Conservation (phyloP, 2,113 vertebrate genomes). For the Stigmatopora nigra region DNA sequence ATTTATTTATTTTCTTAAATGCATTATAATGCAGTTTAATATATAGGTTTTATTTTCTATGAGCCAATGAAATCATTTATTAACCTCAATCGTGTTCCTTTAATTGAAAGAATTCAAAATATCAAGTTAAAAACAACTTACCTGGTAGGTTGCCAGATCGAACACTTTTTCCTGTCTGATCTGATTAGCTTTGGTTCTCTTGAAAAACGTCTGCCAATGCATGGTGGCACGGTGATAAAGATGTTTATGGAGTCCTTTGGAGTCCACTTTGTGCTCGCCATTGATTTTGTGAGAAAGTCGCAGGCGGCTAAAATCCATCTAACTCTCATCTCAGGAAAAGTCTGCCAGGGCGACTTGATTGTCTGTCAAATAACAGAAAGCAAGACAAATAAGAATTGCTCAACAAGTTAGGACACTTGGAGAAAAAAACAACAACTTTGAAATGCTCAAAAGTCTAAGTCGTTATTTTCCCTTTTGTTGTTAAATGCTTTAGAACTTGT, state of each 20-base stretch:
- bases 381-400: conserved; percentile 30
- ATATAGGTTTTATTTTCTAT: too few species aligned
- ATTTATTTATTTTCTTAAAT: too few species aligned
- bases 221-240: background rate
- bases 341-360: conserved; percentile 32
- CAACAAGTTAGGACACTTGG: conserved; percentile 7
- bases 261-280: conserved; percentile 36
- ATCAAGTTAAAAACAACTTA: background rate
- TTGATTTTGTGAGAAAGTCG: conserved; percentile 42
- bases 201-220: background rate
- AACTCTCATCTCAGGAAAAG: conserved; percentile 23
- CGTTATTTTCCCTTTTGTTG: background rate
- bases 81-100: too few species aligned
- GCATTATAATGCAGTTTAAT: too few species aligned
- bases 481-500: background rate
- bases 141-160: background rate
- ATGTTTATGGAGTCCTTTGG: conserved; percentile 4
- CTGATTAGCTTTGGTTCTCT: background rate
- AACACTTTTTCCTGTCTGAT: background rate
- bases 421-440: background rate
- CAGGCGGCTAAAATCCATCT: conserved; percentile 36
- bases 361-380: conserved; percentile 12
- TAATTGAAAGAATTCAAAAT: background rate
- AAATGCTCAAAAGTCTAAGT: background rate
- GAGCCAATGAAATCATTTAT: too few species aligned